phyloP scores from a whole-genome alignment of 2,797 vertebrate genomes.

The Falco concolor region DNA sequence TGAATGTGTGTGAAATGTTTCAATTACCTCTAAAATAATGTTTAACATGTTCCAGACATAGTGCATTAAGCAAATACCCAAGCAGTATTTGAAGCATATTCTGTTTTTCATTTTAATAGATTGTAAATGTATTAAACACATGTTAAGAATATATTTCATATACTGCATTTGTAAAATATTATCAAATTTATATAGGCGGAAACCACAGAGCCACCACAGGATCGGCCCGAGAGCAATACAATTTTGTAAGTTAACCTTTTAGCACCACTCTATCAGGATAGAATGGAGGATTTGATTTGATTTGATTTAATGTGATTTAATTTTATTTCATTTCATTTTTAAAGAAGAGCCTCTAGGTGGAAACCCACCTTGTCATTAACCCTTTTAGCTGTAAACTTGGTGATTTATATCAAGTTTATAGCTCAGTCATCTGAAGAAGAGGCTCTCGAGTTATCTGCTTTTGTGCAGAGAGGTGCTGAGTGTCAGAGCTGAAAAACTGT shows the following conservation, averaged over 20 bases:
- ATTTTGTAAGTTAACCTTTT: conserved; percentile 74
- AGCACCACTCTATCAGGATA: conserved; percentile 65
- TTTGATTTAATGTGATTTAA: neutral
- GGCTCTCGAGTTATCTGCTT: neutral
- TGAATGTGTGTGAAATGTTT: conserved; percentile 78
- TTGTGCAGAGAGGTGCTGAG: neutral
- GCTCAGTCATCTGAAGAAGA: neutral
- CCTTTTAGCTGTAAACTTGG: neutral
- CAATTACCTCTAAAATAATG: conserved; percentile 79
- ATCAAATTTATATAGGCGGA: conserved; percentile 77
- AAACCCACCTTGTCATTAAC: neutral
- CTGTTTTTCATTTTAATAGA: conserved; percentile 78
- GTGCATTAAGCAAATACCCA: conserved; percentile 66
- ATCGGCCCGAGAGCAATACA: conserved; percentile 52
- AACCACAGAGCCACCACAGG: conserved; percentile 72
- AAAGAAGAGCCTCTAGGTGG: conserved; percentile 36
- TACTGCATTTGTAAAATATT: conserved; percentile 78
- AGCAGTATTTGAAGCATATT: conserved; percentile 64
- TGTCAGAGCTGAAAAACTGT: neutral
- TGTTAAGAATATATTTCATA: conserved; percentile 79
- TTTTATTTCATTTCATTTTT: neutral
- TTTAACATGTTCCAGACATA: conserved; percentile 77
- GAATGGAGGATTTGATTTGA: neutral
- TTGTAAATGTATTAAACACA: conserved; percentile 76
- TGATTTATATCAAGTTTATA: neutral